Base-by-base conservation (phyloP, 1,140 invertebrate genomes). In the Tetranychus urticae region DNA sequence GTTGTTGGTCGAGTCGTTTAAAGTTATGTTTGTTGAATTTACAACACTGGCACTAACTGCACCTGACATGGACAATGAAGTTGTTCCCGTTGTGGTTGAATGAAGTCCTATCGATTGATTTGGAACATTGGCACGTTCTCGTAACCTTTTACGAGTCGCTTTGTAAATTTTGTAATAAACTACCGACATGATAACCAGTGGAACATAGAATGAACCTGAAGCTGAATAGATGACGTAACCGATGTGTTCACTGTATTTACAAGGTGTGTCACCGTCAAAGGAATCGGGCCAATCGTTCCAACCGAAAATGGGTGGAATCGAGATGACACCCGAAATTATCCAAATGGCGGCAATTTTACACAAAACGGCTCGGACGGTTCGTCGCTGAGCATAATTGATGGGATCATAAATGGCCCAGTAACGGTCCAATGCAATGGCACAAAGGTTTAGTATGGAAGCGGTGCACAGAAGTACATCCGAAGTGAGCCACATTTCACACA, bases 321-420 rank as follows among this genome's bases (percentile, higher is more conserved):
- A 93, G 64, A 97, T 97, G 23, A 91, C 73, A 4, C 84, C 80
- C 0, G 87, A 91, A 5, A 91, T 77, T 1, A 88, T 70, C 55
- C 93, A 98, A 0, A 97, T 90, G 12, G 86, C 80, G 2, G 81
- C 82, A 62, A 97, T 94, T 71, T 91, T 88, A 7, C 83, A 75
- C 6, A 96, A 74, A 1, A 94, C 92, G 39, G 90, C 78, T 66
- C 87, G 84, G n/a, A 89, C 73, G 1, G 92, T 94, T 62, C 93
- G 79, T 72, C 92, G 91, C 69, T 91, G 87, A 4, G 91, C 89
- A 73, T 98, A 97, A 69, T 92, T 90, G 61, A 98, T 89, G 0
- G 93, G 93, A 72, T 97, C 91, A 0, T 90, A 96, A 56, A 97
- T 97, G 7, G 93, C 93, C 85, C 85, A 88, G 70, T 89, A 91